Evolutionary conservation across 2,797 vertebrate species (phyloP), one percentile per base, ranked within the genome.

Genomic region (Thalassophryne amazonica): DNA sequence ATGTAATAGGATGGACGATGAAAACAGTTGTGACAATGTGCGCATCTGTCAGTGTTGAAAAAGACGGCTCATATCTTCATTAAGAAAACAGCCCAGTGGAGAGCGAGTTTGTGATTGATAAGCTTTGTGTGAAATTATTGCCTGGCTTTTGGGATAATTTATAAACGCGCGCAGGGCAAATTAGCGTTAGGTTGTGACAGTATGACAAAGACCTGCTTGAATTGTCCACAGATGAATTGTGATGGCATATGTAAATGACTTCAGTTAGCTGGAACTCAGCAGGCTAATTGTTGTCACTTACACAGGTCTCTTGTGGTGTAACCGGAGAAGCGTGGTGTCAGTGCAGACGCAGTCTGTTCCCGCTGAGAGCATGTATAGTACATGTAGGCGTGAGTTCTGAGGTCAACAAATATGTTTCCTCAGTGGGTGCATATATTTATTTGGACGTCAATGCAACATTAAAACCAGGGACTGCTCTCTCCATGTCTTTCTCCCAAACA

Each of bases 261-360:
- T 79, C 59, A 89, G 86, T 90, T 84, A 79, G 60, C 68, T 69
- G 84, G 79, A 87, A 87, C 76, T 59, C 73, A 85, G 83, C 47
- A 5, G 73, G 79, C 77, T 89, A 89, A 88, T 88, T 88, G 81
- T 86, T 83, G 82, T 80, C 81, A 83, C 57, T 76, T 69, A 67
- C 65, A 73, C 69, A 54, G 71, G 67, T 80, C 80, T 82, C 79
- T 76, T 40, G 73, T 71, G 75, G 53, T 39, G 49, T 56, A 78
- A 74, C 66, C 62, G 39, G 58, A 65, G 53, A 50, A 62, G 41
- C 8, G 4, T 50, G 57, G 70, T 70, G 70, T 57, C 60, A 59
- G 59, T 47, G 69, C 36, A 36, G 2, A 5, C 21, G 31, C 31
- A 15, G 43, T 4, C 7, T 28, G 18, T 25, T 5, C 9, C 9